phyloP scores from a whole-genome alignment of 2,888 invertebrate species.

The Euclidia mi region DNA sequence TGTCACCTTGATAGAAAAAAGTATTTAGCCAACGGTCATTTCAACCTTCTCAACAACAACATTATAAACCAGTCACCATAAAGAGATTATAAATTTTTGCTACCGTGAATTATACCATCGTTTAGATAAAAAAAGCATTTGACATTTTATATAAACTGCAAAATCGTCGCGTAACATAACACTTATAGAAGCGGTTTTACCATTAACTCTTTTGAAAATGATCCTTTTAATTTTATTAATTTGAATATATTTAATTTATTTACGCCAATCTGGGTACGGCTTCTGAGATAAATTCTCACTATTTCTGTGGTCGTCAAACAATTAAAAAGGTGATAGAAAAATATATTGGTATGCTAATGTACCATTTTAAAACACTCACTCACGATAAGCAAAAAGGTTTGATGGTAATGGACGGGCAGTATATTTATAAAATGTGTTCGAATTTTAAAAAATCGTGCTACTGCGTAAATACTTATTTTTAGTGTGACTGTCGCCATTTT shows the following conservation, averaged over 20 bases:
- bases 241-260: constrained; percentile 21
- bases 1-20: not conserved
- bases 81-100: constrained; percentile 23
- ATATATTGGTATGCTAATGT: not conserved
- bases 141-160: constrained; percentile 25
- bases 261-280: constrained; percentile 9
- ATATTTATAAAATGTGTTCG: too few species aligned
- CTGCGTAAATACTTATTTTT: too few species aligned
- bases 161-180: constrained; percentile 21
- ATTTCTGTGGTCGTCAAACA: constrained; percentile 1
- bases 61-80: constrained; percentile 13
- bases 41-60: not conserved
- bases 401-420: too few species aligned
- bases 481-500: too few species aligned
- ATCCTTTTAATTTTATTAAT: constrained; percentile 18
- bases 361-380: not conserved
- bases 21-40: not conserved
- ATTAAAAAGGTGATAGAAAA: constrained; percentile 9
- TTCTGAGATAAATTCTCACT: constrained; percentile 12
- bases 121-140: constrained; percentile 40
- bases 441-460: too few species aligned
- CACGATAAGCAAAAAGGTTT: not conserved
- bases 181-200: not conserved
- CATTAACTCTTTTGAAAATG: constrained; percentile 5
- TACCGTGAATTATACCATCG: constrained; percentile 34